Base-by-base conservation (phyloP, 2,888 invertebrate genomes). In the Salticus scenicus region DNA sequence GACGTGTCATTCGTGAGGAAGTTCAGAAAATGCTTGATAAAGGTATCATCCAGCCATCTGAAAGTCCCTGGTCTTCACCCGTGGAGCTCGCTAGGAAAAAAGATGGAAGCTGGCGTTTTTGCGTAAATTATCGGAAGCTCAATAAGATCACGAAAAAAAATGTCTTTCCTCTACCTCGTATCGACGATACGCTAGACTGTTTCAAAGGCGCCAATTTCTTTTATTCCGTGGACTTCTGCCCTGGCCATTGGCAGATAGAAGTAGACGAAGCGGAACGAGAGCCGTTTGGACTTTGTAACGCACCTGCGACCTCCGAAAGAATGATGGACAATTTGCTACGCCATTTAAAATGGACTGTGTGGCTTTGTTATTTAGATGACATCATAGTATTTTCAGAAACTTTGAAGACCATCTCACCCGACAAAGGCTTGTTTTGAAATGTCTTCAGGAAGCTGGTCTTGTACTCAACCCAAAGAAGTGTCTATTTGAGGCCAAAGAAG, bases 281-380 rank as follows among this genome's bases (percentile, higher is more conserved):
- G 88, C 89, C 89, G 0, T 89, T 90, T 76, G 89, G 89, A 0
- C 70, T 90, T 0, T 71, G 77, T 1, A 89, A 89, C 73, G 89
- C 89, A 0, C 88, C 88, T 0, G 87, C 87, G 0, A 88, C 89
- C 0, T 90, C 89, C 67, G 88, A 89, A 70, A 87, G 89, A 1
- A 79, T 88, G n/a, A 89, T 90, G 88, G 83, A 89, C n/a, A 67
- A 33, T 20, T 41, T 89, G 1, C 74, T 89, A 12, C 42, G 71
- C 2, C 84, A 82, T 1, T 70, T 88, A 10, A 85, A 88, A n/a
- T 88, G 87, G 85, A 66, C 75, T 4, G 82, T 71, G 7, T 83
- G 87, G 20, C 51, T 89, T 4, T 84, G 89, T 12, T 89, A 89
- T 70, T 41, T 89, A 0, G 89, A 89, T 41, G 89, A 90, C 64